Conservation (phyloP, 92 coral and sea anemone genomes). For the Porites divaricata region DNA sequence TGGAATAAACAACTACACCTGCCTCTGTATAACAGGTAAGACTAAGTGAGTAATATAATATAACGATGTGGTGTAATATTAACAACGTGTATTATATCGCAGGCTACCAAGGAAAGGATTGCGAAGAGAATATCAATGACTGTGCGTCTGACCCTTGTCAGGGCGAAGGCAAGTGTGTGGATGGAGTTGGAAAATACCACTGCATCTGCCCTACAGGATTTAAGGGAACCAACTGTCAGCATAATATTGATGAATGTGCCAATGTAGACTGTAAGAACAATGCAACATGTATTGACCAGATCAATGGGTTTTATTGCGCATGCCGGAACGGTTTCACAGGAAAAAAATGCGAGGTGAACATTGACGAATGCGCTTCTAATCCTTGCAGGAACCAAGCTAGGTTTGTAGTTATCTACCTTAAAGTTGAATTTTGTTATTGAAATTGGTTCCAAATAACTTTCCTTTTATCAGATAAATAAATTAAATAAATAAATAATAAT, state of each 20-base stretch:
- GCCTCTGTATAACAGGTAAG: conserved; percentile 39
- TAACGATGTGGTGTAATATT: not conserved
- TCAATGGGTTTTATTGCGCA: conserved; percentile 46
- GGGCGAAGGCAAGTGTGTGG: conserved; percentile 72
- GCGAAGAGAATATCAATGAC: conserved; percentile 52
- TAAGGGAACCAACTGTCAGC: conserved; percentile 76
- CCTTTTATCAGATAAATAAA: no score
- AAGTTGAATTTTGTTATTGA: no score
- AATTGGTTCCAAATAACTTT: no score
- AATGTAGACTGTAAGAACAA: conserved; percentile 67
- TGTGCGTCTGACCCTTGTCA: conserved; percentile 59
- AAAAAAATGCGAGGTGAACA: conserved; percentile 46
- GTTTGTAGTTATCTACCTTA: not conserved
- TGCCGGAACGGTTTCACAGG: conserved; percentile 80
- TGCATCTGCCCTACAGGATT: conserved; percentile 79
- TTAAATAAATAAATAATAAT: no score
- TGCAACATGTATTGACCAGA: conserved; percentile 19
- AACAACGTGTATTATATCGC: not conserved
- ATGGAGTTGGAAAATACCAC: conserved; percentile 62
- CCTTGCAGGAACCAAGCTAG: conserved; percentile 62
- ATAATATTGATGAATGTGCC: conserved; percentile 65
- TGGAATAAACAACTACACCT: conserved; percentile 37
- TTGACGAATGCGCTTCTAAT: conserved; percentile 36
- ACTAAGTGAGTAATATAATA: no score
- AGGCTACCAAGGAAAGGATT: conserved; percentile 53